Evolutionary conservation across 2,797 vertebrate species (phyloP), one percentile per base, ranked within the genome.

Genomic region (Picus viridis): DNA sequence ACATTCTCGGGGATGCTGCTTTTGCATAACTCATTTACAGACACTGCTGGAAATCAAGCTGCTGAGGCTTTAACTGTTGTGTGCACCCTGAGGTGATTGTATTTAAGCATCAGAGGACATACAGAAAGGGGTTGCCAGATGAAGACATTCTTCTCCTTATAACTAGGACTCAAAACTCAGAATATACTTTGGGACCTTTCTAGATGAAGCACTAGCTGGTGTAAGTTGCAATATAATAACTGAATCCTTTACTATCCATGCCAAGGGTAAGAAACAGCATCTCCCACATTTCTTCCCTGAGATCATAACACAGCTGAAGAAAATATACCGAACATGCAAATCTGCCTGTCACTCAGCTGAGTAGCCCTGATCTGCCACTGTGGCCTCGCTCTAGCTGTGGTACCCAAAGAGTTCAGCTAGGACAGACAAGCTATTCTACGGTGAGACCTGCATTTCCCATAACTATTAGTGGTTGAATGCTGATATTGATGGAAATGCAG

Each of bases 271-370:
- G 51, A 90, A 89, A 80, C n/a, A 30, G 14, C 14, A 57, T 20
- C 14, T 74, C 65, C 59, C 75, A 69, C 5, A 12, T 23, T 76
- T 82, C 23, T 79, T 70, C 39, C 34, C 41, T 11, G 17, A 62
- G 51, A 73, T 58, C 36, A 41, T 0, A 3, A 23, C 32, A 65
- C 0, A 1, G 39, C 54, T 15, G 0, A 88, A 68, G 29, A 63
- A 90, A 92, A 82, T 6, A 70, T 2, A 49, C 4, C 4, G 49
- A 19, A 73, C 49, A 67, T n/a, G 10, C 23, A 51, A 27, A 76
- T 12, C 24, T 36, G 75, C 23, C 49, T 39, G 51, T 49, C 16
- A 34, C 10, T 24, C 16, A 51, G 69, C 29, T 79, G 32, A 86
- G 24, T 3, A 54, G 54, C 12, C 32, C 68, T n/a, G 39, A 62